Base-by-base conservation (phyloP, 2,113 vertebrate species). In the Jacana jacana region DNA sequence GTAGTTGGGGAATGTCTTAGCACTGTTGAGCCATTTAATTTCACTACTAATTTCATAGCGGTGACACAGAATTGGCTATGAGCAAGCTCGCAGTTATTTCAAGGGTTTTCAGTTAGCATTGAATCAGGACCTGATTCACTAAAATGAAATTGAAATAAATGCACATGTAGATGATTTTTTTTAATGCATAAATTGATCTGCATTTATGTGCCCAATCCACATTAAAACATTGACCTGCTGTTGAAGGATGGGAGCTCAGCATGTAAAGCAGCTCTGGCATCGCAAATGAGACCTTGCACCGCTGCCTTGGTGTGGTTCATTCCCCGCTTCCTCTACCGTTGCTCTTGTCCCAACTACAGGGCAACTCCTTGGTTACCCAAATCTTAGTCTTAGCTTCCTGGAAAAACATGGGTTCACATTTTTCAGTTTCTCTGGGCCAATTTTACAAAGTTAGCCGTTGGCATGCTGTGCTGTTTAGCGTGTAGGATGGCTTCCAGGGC, bases 61-160 rank as follows among this genome's bases (percentile, higher is more conserved):
- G 55, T 84, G 95, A 91, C 63, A 78, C 64, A 75, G 95, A 95
- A 98, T 96, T 86, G 95, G 94, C 97, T 94, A 95, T 55, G 93
- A 91, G 93, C 88, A 69, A 81, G 92, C 91, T 72, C 35, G 64
- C 93, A 57, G 92, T 95, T 97, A 97, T 93, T 93, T 97, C 95
- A 87, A 96, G 93, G 96, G 91, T 96, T 96, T 96, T 93, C 94
- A 81, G 73, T 86, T 92, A 87, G 95, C 79, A 51, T 63, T 81
- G 82, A 94, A 87, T 88, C 90, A 54, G 91, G 94, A 77, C 81
- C 75, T 76, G 95, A 95, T 94, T 95, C 95, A 95, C 94, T 94
- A 95, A 97, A 96, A 97, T 97, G 93, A 97, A 96, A 97, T 89
- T 93, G 96, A 97, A 97, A 94, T 95, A 97, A 97, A 97, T 93